phyloP scores from a whole-genome alignment of 2,113 vertebrate species.

The Euleptes europaea region DNA sequence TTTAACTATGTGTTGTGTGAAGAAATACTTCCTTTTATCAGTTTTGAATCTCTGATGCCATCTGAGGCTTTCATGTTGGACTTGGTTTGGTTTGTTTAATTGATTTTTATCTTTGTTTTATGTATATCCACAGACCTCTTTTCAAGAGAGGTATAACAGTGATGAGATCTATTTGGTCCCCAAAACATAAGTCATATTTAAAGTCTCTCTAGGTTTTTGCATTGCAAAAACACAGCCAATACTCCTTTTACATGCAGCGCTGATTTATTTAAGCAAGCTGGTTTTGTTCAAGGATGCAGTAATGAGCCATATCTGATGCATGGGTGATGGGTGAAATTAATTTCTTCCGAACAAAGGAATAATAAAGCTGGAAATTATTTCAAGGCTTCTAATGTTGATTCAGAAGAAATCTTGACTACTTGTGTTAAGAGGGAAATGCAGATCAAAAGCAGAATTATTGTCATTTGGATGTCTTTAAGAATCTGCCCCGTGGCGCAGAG shows the following conservation, averaged over 20 bases:
- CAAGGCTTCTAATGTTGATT: slow-evolving; percentile 44
- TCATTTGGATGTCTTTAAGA: slow-evolving; percentile 37
- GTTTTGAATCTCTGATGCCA: too few relatives aligned
- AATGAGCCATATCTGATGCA: not conserved
- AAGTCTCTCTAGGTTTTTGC: not conserved
- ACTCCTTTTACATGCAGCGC: not conserved
- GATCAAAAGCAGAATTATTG: slow-evolving; percentile 37
- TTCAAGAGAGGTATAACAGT: not conserved
- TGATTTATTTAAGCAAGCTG: slow-evolving; percentile 30
- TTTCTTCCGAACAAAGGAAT: slow-evolving; percentile 21
- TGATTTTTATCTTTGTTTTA: not conserved
- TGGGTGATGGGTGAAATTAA: not conserved
- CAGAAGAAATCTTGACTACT: slow-evolving; percentile 9
- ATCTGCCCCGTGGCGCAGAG: too few relatives aligned
- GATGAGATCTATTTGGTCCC: not conserved
- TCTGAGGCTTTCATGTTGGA: not conserved
- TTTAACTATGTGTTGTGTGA: too few relatives aligned
- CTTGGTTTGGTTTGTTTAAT: not conserved
- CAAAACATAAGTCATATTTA: not conserved
- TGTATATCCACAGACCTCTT: slow-evolving; percentile 22
- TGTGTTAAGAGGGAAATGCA: slow-evolving; percentile 14
- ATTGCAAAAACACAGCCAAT: slow-evolving; percentile 19
- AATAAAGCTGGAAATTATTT: slow-evolving; percentile 24
- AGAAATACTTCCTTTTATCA: too few relatives aligned
- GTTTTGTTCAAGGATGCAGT: slow-evolving; percentile 7